phyloP scores from a whole-genome alignment of 2,888 invertebrate species.

The Tuta absoluta region DNA sequence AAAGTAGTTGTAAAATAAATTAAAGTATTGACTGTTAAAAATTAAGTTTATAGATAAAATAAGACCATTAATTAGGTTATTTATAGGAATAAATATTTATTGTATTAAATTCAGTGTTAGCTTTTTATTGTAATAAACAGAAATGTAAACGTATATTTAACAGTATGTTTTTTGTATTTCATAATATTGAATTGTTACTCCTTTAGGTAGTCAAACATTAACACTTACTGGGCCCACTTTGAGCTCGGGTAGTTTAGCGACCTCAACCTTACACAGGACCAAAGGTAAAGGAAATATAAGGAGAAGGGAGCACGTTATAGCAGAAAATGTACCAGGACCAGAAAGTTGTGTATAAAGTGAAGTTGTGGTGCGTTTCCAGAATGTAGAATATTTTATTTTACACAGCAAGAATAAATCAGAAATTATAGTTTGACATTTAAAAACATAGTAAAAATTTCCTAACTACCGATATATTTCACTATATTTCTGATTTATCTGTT shows the following conservation, averaged over 20 bases:
- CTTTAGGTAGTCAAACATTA: conserved; percentile 69
- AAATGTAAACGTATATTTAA: not conserved
- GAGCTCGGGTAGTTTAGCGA: conserved; percentile 70
- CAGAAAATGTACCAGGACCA: conserved; percentile 92
- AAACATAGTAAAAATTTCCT: not conserved
- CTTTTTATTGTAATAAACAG: conserved; percentile 10
- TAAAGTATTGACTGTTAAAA: conserved; percentile 16
- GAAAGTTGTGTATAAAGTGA: conserved; percentile 89
- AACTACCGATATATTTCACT: not conserved
- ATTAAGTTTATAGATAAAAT: not conserved
- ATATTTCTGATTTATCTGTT: not conserved
- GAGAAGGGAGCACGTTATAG: conserved; percentile 89
- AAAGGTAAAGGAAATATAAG: conserved; percentile 76
- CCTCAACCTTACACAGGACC: conserved; percentile 74
- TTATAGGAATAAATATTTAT: not conserved
- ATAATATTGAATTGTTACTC: conserved; percentile 30
- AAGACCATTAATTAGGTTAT: conserved; percentile 16
- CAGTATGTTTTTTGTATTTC: conserved; percentile 8
- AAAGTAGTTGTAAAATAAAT: not conserved
- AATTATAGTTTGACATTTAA: not conserved
- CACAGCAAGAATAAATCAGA: not conserved
- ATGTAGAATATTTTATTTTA: not conserved
- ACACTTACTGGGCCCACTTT: conserved; percentile 70
- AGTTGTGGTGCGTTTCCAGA: conserved; percentile 30
- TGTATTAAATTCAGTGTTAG: conserved; percentile 9